Conservation (phyloP, 92 coral and sea anemone species). For the Parazoanthus atlanticus region DNA sequence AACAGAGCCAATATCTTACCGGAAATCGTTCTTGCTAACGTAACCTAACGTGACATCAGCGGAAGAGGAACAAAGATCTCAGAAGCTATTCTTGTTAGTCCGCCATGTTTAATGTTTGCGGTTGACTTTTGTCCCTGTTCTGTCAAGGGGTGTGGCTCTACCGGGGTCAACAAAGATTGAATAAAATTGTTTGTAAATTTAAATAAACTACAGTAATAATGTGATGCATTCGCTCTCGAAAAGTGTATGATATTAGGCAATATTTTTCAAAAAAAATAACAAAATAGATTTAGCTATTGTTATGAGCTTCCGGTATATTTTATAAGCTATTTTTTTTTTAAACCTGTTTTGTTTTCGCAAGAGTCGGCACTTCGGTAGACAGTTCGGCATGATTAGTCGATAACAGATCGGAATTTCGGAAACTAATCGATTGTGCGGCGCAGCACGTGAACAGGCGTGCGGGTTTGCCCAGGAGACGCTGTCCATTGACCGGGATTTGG, state of each 20-base stretch:
- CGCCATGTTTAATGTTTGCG: not conserved
- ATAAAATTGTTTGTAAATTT: no score
- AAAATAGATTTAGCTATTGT: no score
- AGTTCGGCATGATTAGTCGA: not conserved
- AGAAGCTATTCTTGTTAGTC: not conserved
- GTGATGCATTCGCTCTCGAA: no score
- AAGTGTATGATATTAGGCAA: no score
- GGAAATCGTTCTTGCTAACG: not conserved
- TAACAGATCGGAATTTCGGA: conserved; percentile 7
- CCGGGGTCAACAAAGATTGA: not conserved
- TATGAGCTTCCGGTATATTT: no score
- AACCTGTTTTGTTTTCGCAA: not conserved
- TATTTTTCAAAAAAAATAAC: no score
- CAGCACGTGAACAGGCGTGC: not conserved
- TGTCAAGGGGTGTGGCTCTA: not conserved
- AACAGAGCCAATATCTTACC: not conserved
- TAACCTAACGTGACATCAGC: not conserved
- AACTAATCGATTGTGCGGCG: not conserved
- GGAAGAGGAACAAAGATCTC: not conserved
- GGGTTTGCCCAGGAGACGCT: conserved; percentile 36
- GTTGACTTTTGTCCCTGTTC: not conserved
- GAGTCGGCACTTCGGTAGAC: not conserved
- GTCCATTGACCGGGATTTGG: conserved; percentile 19
- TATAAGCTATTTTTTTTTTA: no score
- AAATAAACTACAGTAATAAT: no score